phyloP scores from a whole-genome alignment of 2,888 invertebrate species.

The Drosophila formosana region DNA sequence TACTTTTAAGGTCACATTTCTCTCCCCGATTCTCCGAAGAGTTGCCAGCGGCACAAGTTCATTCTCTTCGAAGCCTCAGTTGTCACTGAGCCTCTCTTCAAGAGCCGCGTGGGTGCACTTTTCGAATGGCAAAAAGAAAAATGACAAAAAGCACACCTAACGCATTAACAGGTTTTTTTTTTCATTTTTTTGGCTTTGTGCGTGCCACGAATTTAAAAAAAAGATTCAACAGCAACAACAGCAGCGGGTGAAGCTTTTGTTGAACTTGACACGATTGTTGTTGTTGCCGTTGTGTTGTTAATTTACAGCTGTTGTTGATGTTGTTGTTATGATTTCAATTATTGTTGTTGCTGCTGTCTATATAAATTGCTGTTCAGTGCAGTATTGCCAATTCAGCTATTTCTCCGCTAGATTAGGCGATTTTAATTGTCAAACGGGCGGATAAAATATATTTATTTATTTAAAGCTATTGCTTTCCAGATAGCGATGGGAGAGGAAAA shows the following conservation, averaged over 20 bases:
- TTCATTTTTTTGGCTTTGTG: conserved; percentile 50
- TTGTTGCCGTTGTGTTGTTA: conserved; percentile 44
- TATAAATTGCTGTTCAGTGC: conserved; percentile 41
- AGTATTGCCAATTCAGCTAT: no score
- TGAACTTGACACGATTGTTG: conserved; percentile 75
- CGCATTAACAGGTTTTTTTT: conserved; percentile 72
- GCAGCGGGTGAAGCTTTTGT: conserved; percentile 70
- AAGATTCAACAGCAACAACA: conserved; percentile 38
- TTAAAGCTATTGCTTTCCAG: no score
- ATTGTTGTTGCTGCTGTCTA: conserved; percentile 34
- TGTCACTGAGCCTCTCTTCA: conserved; percentile 16
- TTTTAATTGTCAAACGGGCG: no score
- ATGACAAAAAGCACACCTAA: conserved; percentile 35
- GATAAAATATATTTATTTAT: no score
- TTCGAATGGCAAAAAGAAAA: conserved; percentile 25
- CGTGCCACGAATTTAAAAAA: conserved; percentile 68
- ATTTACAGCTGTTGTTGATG: conserved; percentile 41
- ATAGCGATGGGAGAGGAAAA: no score
- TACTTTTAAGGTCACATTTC: conserved; percentile 27
- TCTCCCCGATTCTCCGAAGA: background rate
- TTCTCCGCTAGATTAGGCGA: no score
- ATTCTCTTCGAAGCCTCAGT: background rate
- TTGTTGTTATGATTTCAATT: conserved; percentile 26
- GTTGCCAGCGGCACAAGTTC: background rate
- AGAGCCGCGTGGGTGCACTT: conserved; percentile 67